Evolutionary conservation across 2,888 invertebrate species (phyloP), one percentile per base, ranked within the genome.

Genomic region (Girardia tigrina): DNA sequence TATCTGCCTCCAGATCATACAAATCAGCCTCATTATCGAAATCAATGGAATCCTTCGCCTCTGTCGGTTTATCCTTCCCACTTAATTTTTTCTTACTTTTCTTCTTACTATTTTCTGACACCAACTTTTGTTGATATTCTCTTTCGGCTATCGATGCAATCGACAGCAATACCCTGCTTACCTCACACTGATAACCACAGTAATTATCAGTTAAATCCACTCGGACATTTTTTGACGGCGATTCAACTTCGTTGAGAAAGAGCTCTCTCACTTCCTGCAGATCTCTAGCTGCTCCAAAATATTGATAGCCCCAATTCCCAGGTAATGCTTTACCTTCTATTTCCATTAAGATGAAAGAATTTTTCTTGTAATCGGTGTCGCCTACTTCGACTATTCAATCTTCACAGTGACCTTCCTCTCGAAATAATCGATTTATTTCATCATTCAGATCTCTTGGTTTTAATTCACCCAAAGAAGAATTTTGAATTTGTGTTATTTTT

Each of bases 371-470:
- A 85, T 98, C 95, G 0, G 93, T 91, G 0, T 98, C 98, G 0
- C 95, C 95, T 0, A 99, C 86, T 77, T 93, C 90, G 79, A 91
- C 90, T 79, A 99, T 97, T 83, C 95, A 91, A 74, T 91, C 90
- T 83, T 99, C 98, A 98, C 98, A 99, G 82, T 95, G 94, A 0
- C 93, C 88, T 82, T 95, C 95, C 82, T 97, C 94, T 71, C 95
- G 87, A 77, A 99, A 87, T 78, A 97, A 84, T 85, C 97, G 97
- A 85, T 99, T 99, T 79, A 99, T 99, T 85, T 99, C 97, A 85
- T 99, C 98, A 84, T 99, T 99, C 27, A 99, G 86, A 83, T 99
- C 98, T 20, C 98, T 88, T 78, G 99, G 91, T 26, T 95, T 89
- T 83, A 94, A 99, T 85, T 99, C 98, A 1, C 98, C 98, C n/a